Evolutionary conservation across 2,113 vertebrate species (phyloP), one percentile per base, ranked within the genome.

Genomic region (Physeter macrocephalus): DNA sequence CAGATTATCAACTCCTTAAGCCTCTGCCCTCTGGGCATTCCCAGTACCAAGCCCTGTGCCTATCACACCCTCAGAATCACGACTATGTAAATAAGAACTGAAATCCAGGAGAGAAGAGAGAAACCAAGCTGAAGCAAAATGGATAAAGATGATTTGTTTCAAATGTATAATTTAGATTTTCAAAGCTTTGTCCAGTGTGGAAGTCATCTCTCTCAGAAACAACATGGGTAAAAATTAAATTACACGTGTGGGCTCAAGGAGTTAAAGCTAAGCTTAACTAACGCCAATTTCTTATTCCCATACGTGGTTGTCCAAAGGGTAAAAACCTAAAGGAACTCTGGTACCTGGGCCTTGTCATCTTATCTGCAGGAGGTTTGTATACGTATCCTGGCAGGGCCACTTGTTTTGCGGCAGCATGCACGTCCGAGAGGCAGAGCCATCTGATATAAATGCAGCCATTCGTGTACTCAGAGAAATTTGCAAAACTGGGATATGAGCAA

Each of bases 141-240:
- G 84, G 71, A 20, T 39, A 57, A 78, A 71, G 46, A 41, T 29
- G 64, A 54, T 69, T 46, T 67, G 39, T 75, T 95, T 71, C 57
- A 27, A 74, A 88, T 4, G 34, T 10, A 2, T 20, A 54, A 52
- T 52, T 74, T 66, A 21, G 88, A 67, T 83, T 93, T 72, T 83
- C 80, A 67, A 66, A 90, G 95, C 77, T 96, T 91, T 43, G 2
- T 77, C n/a, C 96, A 95, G 96, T 97, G 91, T 97, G 95, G 91
- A 98, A 98, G 96, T 94, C 97, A 93, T 94, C 82, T 94, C 97
- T 97, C 95, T 90, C 66, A 96, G 96, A 96, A 96, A 95, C 71
- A 94, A 95, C 59, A 93, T 11, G 71, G 61, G 80, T 90, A 74
- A 90, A 69, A 71, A 64, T 84, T 62, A 92, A 69, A 88, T 88